A percentile compares a stretch with the other conserved stretches of the same genome.
Evolutionary conservation across 2,888 invertebrate genomes (phyloP).

Genomic region (Atherix ibis): DNA sequence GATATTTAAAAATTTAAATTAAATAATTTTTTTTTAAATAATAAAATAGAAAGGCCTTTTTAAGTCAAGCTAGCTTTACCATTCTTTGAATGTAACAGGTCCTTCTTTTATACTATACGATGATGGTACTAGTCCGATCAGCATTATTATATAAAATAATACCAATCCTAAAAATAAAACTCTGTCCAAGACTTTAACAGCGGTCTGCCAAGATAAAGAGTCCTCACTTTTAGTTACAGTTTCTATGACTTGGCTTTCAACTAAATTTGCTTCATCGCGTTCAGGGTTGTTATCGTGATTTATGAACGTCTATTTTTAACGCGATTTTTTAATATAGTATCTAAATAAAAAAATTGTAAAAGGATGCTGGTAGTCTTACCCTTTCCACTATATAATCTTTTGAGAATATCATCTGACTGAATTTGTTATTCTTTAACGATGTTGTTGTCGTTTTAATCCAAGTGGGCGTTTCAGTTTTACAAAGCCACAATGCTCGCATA

Average conservation of each 20-base stretch:
- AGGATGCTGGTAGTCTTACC: no score
- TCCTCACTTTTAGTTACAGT: background rate
- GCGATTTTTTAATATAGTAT: no score
- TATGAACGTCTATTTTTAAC: no score
- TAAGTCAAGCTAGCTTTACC: no score
- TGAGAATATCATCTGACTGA: slow-evolving; percentile 12
- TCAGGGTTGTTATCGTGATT: slow-evolving; percentile 1
- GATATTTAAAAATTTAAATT: no score
- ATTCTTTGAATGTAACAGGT: no score
- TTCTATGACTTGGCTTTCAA: background rate
- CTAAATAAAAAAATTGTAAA: no score
- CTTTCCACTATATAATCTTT: slow-evolving; percentile 12
- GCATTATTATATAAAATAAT: background rate
- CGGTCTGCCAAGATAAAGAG: background rate
- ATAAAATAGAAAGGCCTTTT: no score
- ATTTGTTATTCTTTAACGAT: slow-evolving; percentile 9
- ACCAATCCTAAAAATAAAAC: background rate
- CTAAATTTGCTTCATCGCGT: background rate
- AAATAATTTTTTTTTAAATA: no score
- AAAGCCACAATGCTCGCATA: slow-evolving; percentile 6
- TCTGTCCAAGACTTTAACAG: background rate
- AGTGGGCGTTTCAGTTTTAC: slow-evolving; percentile 6
- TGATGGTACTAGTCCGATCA: background rate
- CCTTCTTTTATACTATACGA: no score
- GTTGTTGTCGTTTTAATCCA: slow-evolving; percentile 11